Conservation (phyloP, 2,888 invertebrate species). For the Phymatocera aterrima region DNA sequence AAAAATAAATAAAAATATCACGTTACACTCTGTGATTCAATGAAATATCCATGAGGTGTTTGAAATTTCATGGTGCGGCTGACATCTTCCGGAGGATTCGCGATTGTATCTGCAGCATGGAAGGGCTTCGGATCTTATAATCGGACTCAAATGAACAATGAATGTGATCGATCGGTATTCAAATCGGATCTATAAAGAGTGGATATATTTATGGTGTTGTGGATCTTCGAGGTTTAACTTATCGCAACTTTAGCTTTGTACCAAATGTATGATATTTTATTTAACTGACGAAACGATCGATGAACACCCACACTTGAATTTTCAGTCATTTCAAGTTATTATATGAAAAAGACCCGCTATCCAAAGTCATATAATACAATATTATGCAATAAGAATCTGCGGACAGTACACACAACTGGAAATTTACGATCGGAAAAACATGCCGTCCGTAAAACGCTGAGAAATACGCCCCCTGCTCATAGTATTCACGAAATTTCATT, state of each 20-base stretch:
- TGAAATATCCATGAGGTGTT: background rate
- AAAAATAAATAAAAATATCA: slow-evolving; percentile 48
- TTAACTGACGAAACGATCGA: background rate
- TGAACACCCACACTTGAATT: background rate
- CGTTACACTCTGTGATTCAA: background rate
- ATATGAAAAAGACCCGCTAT: too few species aligned
- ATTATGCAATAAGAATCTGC: too few species aligned
- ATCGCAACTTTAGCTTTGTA: background rate
- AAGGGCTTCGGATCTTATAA: background rate
- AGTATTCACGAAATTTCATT: too few species aligned
- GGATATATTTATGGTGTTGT: slow-evolving; percentile 3
- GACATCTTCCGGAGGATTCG: background rate
- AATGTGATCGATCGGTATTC: background rate
- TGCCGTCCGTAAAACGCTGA: too few species aligned
- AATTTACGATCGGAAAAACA: too few species aligned
- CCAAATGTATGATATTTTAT: background rate
- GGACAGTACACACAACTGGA: too few species aligned
- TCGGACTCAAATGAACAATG: background rate
- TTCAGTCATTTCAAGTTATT: background rate
- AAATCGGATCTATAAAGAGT: background rate
- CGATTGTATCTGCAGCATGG: background rate
- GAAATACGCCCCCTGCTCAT: too few species aligned
- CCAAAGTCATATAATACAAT: too few species aligned
- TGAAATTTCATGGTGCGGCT: background rate
- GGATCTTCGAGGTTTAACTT: background rate